Evolutionary conservation across 2,888 invertebrate genomes (phyloP).

Genomic region (Plebejus argus): DNA sequence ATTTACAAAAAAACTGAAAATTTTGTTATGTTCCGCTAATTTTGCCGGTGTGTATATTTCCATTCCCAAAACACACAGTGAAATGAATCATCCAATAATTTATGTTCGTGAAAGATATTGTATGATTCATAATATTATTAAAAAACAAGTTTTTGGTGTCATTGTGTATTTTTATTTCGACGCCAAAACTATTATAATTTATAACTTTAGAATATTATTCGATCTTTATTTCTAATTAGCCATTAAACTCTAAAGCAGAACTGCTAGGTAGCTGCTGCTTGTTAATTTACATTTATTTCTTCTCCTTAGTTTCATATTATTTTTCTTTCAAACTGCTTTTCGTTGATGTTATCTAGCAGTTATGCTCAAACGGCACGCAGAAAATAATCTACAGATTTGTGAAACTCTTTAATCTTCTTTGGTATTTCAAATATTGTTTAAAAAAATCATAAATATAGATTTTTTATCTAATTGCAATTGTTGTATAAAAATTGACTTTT

Average conservation of each 20-base stretch:
- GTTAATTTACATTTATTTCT: too few species aligned
- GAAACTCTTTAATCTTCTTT: background rate
- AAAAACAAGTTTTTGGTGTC: background rate
- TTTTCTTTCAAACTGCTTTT: background rate
- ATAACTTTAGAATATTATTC: background rate
- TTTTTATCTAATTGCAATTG: background rate
- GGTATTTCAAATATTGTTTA: background rate
- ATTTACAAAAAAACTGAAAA: too few species aligned
- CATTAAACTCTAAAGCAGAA: background rate
- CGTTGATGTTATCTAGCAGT: background rate
- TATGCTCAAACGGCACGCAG: background rate
- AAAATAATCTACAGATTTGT: background rate
- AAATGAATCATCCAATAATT: background rate
- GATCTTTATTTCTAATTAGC: background rate
- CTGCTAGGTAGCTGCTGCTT: background rate
- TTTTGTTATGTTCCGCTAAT: too few species aligned
- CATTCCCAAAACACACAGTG: conserved; percentile 31
- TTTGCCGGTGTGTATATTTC: too few species aligned
- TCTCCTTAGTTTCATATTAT: too few species aligned
- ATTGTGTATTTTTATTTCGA: background rate
- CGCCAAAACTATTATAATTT: background rate
- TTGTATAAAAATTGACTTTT: background rate
- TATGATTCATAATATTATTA: background rate
- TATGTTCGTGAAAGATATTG: background rate
- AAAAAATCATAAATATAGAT: conserved; percentile 1